Conservation (phyloP, 2,113 vertebrate genomes). For the Pelobates fuscus region DNA sequence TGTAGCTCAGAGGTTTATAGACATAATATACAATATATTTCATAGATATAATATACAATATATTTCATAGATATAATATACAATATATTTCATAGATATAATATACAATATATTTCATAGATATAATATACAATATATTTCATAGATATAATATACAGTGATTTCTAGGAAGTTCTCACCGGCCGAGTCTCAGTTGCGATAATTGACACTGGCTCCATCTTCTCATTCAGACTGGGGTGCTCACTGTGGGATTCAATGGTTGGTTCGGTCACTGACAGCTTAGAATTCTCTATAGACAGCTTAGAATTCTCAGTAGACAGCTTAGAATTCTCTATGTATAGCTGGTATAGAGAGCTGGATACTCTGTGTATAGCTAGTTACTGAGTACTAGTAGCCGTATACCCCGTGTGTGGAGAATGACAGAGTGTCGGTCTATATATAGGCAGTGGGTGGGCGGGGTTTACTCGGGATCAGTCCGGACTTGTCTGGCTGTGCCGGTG, state of each 20-base stretch:
- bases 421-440: not conserved
- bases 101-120: no score
- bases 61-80: no score
- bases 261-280: no score
- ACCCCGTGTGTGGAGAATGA: not conserved
- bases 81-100: slow-evolving; percentile 13
- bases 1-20: no score
- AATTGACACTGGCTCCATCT: slow-evolving; percentile 38
- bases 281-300: no score
- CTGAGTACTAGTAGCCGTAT: no score
- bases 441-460: not conserved
- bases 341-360: no score
- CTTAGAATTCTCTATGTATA: no score
- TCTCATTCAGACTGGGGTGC: slow-evolving; percentile 34
- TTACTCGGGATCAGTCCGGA: slow-evolving; percentile 4
- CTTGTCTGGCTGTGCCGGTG: not conserved
- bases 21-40: not conserved
- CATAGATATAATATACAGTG: not conserved
- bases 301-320: no score
- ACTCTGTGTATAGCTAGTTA: no score
- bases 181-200: slow-evolving; percentile 24
- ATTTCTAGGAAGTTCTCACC: slow-evolving; percentile 21
- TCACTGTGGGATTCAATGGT: slow-evolving; percentile 38
- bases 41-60: not conserved
- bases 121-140: not conserved